Conservation (phyloP, 2,113 vertebrate species). For the Copsychus sechellarum region DNA sequence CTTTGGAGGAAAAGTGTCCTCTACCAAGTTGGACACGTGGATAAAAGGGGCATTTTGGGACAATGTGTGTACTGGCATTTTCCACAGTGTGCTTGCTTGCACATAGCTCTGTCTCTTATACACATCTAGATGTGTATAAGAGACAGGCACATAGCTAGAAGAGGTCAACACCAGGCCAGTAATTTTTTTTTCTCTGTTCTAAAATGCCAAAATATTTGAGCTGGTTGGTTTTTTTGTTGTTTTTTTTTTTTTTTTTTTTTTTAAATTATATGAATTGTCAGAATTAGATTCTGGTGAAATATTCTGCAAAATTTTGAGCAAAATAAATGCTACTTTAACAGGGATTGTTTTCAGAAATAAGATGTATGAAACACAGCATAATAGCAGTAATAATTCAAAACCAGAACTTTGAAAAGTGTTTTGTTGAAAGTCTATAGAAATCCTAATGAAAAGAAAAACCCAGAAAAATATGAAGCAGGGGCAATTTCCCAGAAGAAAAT, state of each 20-base stretch:
- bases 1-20: not conserved
- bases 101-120: no score
- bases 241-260: not conserved
- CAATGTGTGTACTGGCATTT: not conserved
- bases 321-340: not conserved
- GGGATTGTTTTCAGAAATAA: not conserved
- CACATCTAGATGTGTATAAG: no score
- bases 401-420: not conserved
- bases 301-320: not conserved
- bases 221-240: not conserved
- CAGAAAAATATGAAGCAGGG: not conserved
- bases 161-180: not conserved
- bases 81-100: not conserved
- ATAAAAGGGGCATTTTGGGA: not conserved
- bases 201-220: not conserved
- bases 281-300: not conserved
- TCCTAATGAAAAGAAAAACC: not conserved
- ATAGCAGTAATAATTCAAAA: not conserved
- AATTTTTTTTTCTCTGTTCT: not conserved
- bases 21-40: accelerated
- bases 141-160: not conserved
- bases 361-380: not conserved
- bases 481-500: not conserved
- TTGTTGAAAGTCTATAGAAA: not conserved
- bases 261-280: not conserved